Base-by-base conservation (phyloP, 92 coral and sea anemone genomes). In the Parazoanthus swiftii region DNA sequence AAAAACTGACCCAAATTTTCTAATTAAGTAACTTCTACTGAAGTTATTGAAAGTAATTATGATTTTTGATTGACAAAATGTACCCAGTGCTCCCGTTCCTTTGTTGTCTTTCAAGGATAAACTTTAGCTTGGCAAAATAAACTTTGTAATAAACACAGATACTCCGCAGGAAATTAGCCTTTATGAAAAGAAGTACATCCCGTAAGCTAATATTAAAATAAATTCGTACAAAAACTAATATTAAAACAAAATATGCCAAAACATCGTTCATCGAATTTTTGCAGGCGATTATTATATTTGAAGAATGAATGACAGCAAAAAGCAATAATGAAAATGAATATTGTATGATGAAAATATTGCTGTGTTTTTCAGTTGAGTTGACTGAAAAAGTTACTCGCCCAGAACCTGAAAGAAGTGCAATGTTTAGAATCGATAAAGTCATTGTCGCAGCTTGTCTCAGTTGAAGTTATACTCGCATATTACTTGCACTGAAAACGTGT, bases 21-120 rank as follows among this genome's bases (percentile, higher is more conserved):
- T 71, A 70, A 84, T 84, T 46, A 83, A 71, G 87, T 84, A 84
- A 84, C 71, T 71, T 56, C 79, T 71, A 26, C 67, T 68, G 77
- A 71, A 46, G 67, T 84, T 84, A 84, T 84, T 84, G 78, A 79
- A 43, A 33, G 37, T 46, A 71, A 43, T 84, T 74, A 72, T 84
- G 44, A 84, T 5, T 4, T 84, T 71, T 84, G 79, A 84, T 77
- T 42, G 79, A 50, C 78, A 84, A 29, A 76, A 36, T 43, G 66
- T 71, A 71, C 71, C 44, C 79, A 72, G 3, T 2, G 9, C 66
- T 70, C 56, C 15, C 50, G 51, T 35, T 48, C n/a, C 63, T 70
- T 84, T 84, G 87, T 84, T 36, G 70, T 71, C 66, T 42, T 18
- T 84, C 8, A 84, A 84, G 77, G 54, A 15, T 36, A 84, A 44